These are phyloP conservation scores for Myiotriccus ornatus DNA, from an alignment of 2,797 vertebrate species.

Conservation along the genomic window DNA sequence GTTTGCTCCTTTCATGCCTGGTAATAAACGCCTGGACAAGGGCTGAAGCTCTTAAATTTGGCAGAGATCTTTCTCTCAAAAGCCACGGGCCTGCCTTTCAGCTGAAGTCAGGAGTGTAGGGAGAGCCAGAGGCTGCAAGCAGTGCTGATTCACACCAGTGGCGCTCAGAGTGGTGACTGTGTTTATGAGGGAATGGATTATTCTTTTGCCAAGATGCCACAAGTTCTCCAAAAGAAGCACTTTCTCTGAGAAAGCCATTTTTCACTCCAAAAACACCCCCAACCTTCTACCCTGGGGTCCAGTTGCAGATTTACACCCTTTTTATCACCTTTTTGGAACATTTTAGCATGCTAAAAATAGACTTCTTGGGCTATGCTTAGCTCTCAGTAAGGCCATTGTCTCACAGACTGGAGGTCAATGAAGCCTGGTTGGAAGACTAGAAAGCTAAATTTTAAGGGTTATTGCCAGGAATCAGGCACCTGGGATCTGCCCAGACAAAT, in stretches of 20 bases:
- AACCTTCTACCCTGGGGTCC: neutral
- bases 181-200: neutral
- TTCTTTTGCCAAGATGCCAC: neutral
- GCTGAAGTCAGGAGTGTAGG: neutral
- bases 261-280: neutral
- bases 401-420: neutral
- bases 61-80: neutral
- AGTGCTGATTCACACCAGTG: neutral
- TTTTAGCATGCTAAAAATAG: neutral
- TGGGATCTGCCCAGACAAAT: neutral
- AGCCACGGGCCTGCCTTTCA: neutral
- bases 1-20: neutral
- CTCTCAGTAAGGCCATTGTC: neutral
- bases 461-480: neutral
- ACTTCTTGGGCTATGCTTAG: neutral
- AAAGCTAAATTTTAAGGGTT: neutral
- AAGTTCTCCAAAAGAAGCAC: neutral
- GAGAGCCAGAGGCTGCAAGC: neutral
- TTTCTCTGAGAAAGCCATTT: neutral
- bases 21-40: neutral
- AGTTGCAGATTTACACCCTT: neutral
- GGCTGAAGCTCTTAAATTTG: neutral
- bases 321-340: neutral
- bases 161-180: neutral
- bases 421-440: neutral